Base-by-base conservation (phyloP, 2,797 vertebrate species). In the Selene dorsalis region DNA sequence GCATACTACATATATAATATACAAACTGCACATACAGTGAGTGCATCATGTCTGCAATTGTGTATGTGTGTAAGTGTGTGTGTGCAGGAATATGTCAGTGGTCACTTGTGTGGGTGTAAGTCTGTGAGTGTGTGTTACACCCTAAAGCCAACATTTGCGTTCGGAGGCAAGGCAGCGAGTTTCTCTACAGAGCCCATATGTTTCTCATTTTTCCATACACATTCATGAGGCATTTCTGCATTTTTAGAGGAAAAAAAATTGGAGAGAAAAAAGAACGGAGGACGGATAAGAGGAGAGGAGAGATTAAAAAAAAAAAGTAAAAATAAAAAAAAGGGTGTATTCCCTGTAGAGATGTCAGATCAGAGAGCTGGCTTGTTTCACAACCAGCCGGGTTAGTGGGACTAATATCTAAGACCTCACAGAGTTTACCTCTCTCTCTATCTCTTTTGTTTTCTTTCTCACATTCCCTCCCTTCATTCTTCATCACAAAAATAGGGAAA, bases 121-220 rank as follows among this genome's bases (percentile, higher is more conserved):
- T 65, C 70, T 83, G 71, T 39, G 56, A 82, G 81, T 77, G 75
- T 88, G 85, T 86, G 78, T 90, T 89, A 75, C 83, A 88, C 74
- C 85, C 88, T 85, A 86, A 92, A 92, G 89, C 89, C 87, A 93
- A 92, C 86, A 88, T 93, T 92, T 92, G 83, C 16, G 77, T 92
- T 93, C 30, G 73, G 79, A 83, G 83, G 82, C 76, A 81, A 83
- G 84, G 85, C 66, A 61, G 80, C n/a, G 53, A 77, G 81, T 85
- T 84, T 80, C 62, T 85, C 79, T 48, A 75, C 77, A 77, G 80
- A 66, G 84, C 73, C 89, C 94, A 95, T 94, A 79, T 95, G 94
- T 90, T 95, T 94, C 93, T 94, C 84, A 93, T 95, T 95, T 86
- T 77, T 91, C 79, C 72, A 92, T 94, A 92, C 89, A 90, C 91